A percentile compares a stretch with the other conserved stretches of the same genome.
These are phyloP conservation scores for Varanus komodoensis DNA, from an alignment of 2,113 vertebrate genomes.

Conservation along the genomic window DNA sequence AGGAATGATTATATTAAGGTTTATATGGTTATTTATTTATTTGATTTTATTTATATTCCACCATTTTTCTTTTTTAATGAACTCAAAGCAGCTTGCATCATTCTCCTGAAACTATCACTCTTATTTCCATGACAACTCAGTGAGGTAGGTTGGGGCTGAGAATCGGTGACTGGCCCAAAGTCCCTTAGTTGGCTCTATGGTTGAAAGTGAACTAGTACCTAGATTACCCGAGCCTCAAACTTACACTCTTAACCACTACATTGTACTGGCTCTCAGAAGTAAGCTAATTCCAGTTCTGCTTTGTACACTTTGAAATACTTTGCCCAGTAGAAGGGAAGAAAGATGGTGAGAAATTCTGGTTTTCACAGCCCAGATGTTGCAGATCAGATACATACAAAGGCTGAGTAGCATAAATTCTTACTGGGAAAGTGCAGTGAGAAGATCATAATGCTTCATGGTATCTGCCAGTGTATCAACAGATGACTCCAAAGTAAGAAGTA, in stretches of 20 bases:
- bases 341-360: not conserved
- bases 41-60: too few relatives aligned
- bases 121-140: too few relatives aligned
- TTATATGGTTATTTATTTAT: not conserved
- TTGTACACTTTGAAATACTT: not conserved
- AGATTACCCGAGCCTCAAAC: too few relatives aligned
- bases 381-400: not conserved
- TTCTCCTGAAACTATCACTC: too few relatives aligned
- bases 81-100: too few relatives aligned
- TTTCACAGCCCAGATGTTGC: not conserved
- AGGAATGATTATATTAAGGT: not conserved
- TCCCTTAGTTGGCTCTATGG: too few relatives aligned
- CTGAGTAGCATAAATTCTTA: constrained; percentile 76
- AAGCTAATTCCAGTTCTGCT: not conserved
- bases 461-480: constrained; percentile 96
- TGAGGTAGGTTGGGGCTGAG: too few relatives aligned
- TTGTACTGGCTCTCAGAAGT: too few relatives aligned
- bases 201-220: too few relatives aligned
- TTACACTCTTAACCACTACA: too few relatives aligned
- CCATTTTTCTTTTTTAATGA: too few relatives aligned
- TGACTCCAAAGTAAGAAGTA: constrained; percentile 95
- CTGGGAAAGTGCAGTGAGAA: constrained; percentile 95
- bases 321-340: not conserved
- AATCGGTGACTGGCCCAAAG: too few relatives aligned
- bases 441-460: constrained; percentile 95